Conservation (phyloP, 2,113 vertebrate species). For the Podarcis cretensis region DNA sequence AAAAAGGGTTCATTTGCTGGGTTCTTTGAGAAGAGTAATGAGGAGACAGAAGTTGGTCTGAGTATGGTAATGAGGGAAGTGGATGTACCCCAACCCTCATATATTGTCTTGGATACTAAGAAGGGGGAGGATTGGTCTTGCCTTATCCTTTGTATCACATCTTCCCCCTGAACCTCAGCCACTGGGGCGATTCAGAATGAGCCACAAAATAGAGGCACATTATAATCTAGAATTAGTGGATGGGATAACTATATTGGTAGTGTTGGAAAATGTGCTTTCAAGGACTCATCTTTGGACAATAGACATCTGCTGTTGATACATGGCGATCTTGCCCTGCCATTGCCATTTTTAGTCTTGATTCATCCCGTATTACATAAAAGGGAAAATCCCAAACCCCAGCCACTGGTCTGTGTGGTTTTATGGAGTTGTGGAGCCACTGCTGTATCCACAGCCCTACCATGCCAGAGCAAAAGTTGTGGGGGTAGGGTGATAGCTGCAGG, state of each 20-base stretch:
- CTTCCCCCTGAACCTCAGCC: neutral
- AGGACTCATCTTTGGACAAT: too few species aligned
- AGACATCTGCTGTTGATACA: neutral
- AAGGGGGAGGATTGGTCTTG: neutral
- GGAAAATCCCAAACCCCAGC: too few species aligned
- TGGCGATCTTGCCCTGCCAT: neutral
- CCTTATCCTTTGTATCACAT: neutral
- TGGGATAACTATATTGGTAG: neutral
- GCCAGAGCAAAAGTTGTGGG: too few species aligned
- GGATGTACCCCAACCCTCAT: neutral
- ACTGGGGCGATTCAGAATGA: neutral
- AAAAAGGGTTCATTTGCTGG: neutral
- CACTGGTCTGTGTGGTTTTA: too few species aligned
- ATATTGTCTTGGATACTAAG: neutral
- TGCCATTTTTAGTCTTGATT: neutral
- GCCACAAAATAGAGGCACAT: neutral
- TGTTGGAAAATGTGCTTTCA: neutral
- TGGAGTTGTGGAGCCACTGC: too few species aligned
- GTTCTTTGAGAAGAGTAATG: neutral
- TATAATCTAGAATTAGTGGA: neutral
- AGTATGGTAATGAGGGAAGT: neutral
- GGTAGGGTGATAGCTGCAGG: too few species aligned
- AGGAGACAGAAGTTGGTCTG: neutral
- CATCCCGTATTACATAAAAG: too few species aligned
- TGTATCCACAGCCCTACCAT: too few species aligned